These are phyloP conservation scores for Drosophila parthenogenetica DNA, from an alignment of 2,888 invertebrate genomes.

Conservation along the genomic window DNA sequence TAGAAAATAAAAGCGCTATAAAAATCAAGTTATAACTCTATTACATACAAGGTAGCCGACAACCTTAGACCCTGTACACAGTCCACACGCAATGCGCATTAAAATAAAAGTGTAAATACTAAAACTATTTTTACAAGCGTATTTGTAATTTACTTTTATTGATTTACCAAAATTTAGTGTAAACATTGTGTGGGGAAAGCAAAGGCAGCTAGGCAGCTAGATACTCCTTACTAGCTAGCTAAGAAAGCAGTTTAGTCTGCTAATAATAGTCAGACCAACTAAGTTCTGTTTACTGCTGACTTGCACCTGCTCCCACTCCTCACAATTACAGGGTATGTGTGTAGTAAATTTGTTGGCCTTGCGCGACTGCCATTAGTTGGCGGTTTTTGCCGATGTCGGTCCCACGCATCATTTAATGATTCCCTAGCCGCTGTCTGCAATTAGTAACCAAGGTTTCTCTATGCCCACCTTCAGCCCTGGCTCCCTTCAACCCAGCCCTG, in stretches of 20 bases:
- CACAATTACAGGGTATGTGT: slow-evolving; percentile 33
- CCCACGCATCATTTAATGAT: slow-evolving; percentile 58
- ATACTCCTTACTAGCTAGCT: not conserved
- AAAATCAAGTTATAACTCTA: slow-evolving; percentile 40
- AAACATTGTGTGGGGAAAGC: not conserved
- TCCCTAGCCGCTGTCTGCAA: slow-evolving; percentile 41
- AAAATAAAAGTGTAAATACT: not conserved
- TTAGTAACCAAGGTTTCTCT: slow-evolving; percentile 70
- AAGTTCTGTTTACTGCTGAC: not conserved
- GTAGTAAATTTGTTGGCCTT: slow-evolving; percentile 44
- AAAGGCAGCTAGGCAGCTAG: not conserved
- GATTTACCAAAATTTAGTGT: not conserved
- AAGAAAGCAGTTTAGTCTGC: not conserved
- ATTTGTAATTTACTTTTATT: slow-evolving; percentile 9
- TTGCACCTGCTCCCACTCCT: not conserved
- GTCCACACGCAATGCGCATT: slow-evolving; percentile 6
- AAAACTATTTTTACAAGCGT: not conserved
- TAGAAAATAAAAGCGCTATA: slow-evolving; percentile 62
- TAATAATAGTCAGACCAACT: not conserved
- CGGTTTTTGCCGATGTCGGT: slow-evolving; percentile 30
- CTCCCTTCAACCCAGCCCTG: not conserved
- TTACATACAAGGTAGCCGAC: not conserved
- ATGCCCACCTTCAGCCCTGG: slow-evolving; percentile 14
- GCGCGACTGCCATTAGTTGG: slow-evolving; percentile 22
- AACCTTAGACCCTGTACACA: slow-evolving; percentile 2